Evolutionary conservation across 1,140 invertebrate species (phyloP).

Genomic region (Saxidomus purpurata): DNA sequence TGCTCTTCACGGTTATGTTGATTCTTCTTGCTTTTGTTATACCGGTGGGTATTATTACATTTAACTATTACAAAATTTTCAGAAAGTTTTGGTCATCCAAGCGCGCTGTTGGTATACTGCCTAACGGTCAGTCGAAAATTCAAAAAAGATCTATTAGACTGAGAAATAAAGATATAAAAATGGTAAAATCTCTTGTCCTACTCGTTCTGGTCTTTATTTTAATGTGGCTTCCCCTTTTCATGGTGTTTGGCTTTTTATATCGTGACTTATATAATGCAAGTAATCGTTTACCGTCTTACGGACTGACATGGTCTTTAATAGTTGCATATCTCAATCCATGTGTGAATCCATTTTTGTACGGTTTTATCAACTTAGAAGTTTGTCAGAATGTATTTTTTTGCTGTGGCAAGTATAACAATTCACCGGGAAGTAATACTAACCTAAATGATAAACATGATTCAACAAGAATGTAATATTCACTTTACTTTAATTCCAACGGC

Average conservation of each 20-base stretch:
- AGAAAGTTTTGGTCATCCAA: conserved; percentile 72
- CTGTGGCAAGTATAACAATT: neutral
- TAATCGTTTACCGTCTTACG: conserved; percentile 71
- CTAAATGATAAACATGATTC: neutral
- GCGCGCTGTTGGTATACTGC: conserved; percentile 33
- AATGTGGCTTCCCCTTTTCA: conserved; percentile 82
- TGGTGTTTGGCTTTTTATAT: conserved; percentile 73
- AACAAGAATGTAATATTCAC: no score
- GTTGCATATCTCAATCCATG: conserved; percentile 76
- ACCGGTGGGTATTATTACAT: conserved; percentile 71
- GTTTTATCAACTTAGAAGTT: conserved; percentile 67
- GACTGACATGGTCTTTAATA: conserved; percentile 70
- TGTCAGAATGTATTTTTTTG: conserved; percentile 6
- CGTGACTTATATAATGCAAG: conserved; percentile 60
- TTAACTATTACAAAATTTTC: conserved; percentile 78
- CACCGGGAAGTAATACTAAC: neutral
- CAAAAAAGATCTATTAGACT: conserved; percentile 23
- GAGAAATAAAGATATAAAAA: conserved; percentile 65
- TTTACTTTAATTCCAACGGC: no score
- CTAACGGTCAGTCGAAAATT: neutral
- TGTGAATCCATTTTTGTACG: conserved; percentile 81
- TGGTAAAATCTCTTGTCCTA: conserved; percentile 76
- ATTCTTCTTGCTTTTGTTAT: conserved; percentile 73
- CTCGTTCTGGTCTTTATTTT: conserved; percentile 77
- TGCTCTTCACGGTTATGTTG: conserved; percentile 68